These are phyloP conservation scores for Eucera pruinosa DNA, from an alignment of 2,888 invertebrate genomes.

Conservation along the genomic window DNA sequence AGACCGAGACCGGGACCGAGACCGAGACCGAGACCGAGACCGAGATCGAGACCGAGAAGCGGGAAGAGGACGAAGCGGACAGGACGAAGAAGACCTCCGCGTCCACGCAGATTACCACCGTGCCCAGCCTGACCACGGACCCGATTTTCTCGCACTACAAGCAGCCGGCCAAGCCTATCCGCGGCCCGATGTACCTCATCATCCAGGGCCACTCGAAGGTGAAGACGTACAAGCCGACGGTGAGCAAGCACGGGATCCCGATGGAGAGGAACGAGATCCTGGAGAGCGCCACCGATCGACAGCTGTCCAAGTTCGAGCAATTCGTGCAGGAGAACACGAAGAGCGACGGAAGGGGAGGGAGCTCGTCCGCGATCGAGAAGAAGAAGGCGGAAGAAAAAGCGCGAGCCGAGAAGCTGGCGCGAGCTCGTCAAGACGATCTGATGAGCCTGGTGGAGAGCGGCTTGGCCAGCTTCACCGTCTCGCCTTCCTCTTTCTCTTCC, in stretches of 20 bases:
- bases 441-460: conserved; percentile 77
- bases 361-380: conserved; percentile 37
- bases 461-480: conserved; percentile 72
- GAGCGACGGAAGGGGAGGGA: conserved; percentile 25
- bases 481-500: conserved; percentile 52
- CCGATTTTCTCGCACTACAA: conserved; percentile 88
- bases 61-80: conserved; percentile 47
- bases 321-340: conserved; percentile 74
- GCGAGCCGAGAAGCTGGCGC: conserved; percentile 59
- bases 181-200: conserved; percentile 90
- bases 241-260: conserved; percentile 70
- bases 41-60: conserved; percentile 57
- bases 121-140: conserved; percentile 86
- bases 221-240: conserved; percentile 90
- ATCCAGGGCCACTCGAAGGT: conserved; percentile 95
- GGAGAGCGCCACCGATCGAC: conserved; percentile 66
- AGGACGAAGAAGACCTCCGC: conserved; percentile 22
- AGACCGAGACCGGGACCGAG: too few relatives aligned
- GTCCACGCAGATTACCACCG: conserved; percentile 85
- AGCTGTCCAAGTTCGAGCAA: conserved; percentile 75
- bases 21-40: too few relatives aligned
- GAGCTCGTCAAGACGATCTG: conserved; percentile 63
- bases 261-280: conserved; percentile 68
- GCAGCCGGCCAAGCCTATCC: conserved; percentile 87
- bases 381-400: conserved; percentile 62